A percentile compares a stretch with the other conserved stretches of the same genome.
Conservation (phyloP, 23 tunicate species). For the Aplidium turbinatum region DNA sequence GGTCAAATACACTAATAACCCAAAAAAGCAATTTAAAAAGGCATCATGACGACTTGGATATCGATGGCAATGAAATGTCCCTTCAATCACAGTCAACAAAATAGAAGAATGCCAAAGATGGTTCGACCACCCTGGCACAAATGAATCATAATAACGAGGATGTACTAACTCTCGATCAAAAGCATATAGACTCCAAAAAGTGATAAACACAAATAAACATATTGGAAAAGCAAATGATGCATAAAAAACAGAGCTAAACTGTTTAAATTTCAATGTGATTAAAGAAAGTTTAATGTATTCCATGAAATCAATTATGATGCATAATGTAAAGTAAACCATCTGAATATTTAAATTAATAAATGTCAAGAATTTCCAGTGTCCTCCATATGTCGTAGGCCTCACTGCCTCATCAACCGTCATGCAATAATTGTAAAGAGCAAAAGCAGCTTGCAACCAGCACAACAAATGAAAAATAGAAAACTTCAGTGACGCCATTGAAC, state of each 20-base stretch:
- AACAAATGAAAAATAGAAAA: too few relatives aligned
- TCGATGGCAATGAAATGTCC: neutral
- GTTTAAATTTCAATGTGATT: neutral
- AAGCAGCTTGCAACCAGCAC: too few relatives aligned
- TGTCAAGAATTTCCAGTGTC: slow-evolving; percentile 56
- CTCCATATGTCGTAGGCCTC: slow-evolving; percentile 46
- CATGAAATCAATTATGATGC: slow-evolving; percentile 22
- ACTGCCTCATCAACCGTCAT: too few relatives aligned
- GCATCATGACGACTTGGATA: slow-evolving; percentile 28
- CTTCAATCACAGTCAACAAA: slow-evolving; percentile 13
- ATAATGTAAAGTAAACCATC: slow-evolving; percentile 30
- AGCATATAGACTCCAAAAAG: slow-evolving; percentile 44
- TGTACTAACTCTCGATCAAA: slow-evolving; percentile 51
- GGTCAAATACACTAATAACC: slow-evolving; percentile 1
- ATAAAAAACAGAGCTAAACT: slow-evolving; percentile 16
- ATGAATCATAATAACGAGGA: slow-evolving; percentile 31
- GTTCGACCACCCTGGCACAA: slow-evolving; percentile 39
- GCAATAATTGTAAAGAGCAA: too few relatives aligned
- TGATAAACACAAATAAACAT: slow-evolving; percentile 27
- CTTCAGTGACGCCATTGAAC: too few relatives aligned
- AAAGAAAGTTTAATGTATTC: neutral
- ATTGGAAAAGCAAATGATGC: slow-evolving; percentile 39
- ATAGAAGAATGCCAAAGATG: slow-evolving; percentile 36
- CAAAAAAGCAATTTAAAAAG: neutral
- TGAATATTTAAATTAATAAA: slow-evolving; percentile 41